A percentile compares a stretch with the other conserved stretches of the same genome.
Evolutionary conservation across 2,888 invertebrate species (phyloP).

Genomic region (Aquatica leii): DNA sequence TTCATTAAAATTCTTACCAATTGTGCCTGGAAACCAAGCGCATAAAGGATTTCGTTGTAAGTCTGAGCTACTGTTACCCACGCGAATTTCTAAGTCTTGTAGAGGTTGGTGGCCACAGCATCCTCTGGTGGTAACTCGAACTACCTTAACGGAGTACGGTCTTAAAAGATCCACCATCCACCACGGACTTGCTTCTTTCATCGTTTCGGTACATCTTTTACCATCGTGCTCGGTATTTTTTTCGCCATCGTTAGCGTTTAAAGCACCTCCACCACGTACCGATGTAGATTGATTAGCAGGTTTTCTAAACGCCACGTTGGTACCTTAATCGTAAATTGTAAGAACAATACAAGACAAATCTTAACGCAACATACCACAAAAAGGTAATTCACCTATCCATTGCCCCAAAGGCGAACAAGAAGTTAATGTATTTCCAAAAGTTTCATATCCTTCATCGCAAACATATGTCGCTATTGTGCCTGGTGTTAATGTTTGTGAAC

Average conservation of each 20-base stretch:
- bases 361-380: conserved; percentile 73
- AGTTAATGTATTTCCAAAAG: conserved; percentile 78
- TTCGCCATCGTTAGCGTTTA: conserved; percentile 90
- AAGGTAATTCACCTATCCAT: conserved; percentile 84
- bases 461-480: conserved; percentile 78
- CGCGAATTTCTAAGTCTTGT: conserved; percentile 87
- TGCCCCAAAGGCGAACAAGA: conserved; percentile 76
- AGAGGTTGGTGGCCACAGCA: conserved; percentile 88
- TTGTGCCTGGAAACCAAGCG: conserved; percentile 92
- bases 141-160: conserved; percentile 85
- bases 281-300: conserved; percentile 92
- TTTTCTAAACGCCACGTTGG: conserved; percentile 84
- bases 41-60: conserved; percentile 89
- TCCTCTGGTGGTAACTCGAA: conserved; percentile 84
- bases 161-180: conserved; percentile 89
- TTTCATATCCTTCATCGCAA: conserved; percentile 87
- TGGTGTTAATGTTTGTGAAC: conserved; percentile 63
- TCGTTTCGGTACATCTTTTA: conserved; percentile 88
- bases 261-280: conserved; percentile 81
- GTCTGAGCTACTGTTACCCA: conserved; percentile 90
- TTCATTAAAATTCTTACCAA: conserved; percentile 65
- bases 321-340: conserved; percentile 64
- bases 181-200: conserved; percentile 90
- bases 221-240: conserved; percentile 85
- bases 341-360: neutral